These are phyloP conservation scores for Sphenodon punctatus DNA, from an alignment of 2,797 vertebrate genomes.

Conservation along the genomic window DNA sequence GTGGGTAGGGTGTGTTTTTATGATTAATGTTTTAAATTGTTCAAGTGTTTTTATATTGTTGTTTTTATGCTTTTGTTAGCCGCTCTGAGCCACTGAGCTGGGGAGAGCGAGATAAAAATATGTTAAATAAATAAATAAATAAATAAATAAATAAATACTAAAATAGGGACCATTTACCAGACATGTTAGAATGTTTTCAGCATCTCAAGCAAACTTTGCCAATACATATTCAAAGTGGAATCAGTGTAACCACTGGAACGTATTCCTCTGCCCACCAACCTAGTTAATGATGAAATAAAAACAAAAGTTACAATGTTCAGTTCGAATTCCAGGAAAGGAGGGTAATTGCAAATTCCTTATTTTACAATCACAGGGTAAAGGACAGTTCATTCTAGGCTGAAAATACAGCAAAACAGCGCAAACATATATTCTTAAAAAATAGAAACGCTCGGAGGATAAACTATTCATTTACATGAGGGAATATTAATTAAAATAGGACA, in stretches of 20 bases:
- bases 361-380: too few relatives aligned
- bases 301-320: slow-evolving; percentile 61
- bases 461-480: slow-evolving; percentile 49
- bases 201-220: slow-evolving; percentile 7
- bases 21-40: too few relatives aligned
- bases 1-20: too few relatives aligned
- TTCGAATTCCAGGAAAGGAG: slow-evolving; percentile 69
- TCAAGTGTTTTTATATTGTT: too few relatives aligned
- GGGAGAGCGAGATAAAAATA: too few relatives aligned
- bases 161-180: slow-evolving; percentile 16
- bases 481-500: slow-evolving; percentile 44
- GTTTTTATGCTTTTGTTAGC: too few relatives aligned
- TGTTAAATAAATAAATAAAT: too few relatives aligned
- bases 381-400: too few relatives aligned
- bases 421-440: slow-evolving; percentile 66
- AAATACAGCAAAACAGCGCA: too few relatives aligned
- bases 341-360: slow-evolving; percentile 57
- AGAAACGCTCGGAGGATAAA: slow-evolving; percentile 62
- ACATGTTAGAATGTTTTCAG: slow-evolving; percentile 1
- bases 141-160: background rate
- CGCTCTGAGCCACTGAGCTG: too few relatives aligned
- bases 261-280: slow-evolving; percentile 34
- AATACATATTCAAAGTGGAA: slow-evolving; percentile 11
- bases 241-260: background rate
- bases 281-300: slow-evolving; percentile 55